These are phyloP conservation scores for Chromobotia macracanthus DNA, from an alignment of 2,797 vertebrate genomes.

Conservation along the genomic window DNA sequence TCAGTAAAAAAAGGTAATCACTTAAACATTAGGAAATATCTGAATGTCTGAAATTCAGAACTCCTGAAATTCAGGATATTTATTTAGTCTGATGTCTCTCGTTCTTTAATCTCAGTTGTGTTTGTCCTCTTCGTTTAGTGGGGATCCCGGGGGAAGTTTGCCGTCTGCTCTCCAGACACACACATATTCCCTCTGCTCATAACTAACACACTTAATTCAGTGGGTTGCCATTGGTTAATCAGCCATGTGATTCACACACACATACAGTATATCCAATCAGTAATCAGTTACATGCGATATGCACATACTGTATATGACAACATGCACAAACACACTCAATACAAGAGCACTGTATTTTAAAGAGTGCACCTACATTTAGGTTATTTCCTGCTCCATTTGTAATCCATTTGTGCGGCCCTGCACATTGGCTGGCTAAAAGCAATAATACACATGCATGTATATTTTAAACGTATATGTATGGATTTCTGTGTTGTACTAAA, in stretches of 20 bases:
- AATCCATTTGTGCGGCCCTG: too few species aligned
- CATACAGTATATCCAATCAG: not conserved
- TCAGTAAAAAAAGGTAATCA: not conserved
- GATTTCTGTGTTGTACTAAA: not conserved
- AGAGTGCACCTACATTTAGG: not conserved
- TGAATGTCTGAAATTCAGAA: too few species aligned
- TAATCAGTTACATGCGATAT: not conserved
- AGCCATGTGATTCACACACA: not conserved
- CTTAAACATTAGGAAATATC: not conserved
- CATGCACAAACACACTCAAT: not conserved
- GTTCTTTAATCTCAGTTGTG: constrained; percentile 14
- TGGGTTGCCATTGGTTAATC: constrained; percentile 10
- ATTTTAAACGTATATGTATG: too few species aligned
- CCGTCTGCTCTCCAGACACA: constrained; percentile 22
- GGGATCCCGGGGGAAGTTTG: constrained; percentile 4
- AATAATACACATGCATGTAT: too few species aligned
- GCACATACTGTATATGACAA: not conserved
- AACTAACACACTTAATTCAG: not conserved
- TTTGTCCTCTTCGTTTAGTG: constrained; percentile 12
- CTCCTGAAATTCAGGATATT: not conserved
- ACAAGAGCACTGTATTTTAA: not conserved
- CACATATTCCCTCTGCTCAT: not conserved
- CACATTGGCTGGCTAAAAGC: too few species aligned
- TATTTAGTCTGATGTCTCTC: not conserved
- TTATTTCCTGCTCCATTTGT: too few species aligned